Evolutionary conservation across 2,888 invertebrate species (phyloP).

Genomic region (Labia minor): DNA sequence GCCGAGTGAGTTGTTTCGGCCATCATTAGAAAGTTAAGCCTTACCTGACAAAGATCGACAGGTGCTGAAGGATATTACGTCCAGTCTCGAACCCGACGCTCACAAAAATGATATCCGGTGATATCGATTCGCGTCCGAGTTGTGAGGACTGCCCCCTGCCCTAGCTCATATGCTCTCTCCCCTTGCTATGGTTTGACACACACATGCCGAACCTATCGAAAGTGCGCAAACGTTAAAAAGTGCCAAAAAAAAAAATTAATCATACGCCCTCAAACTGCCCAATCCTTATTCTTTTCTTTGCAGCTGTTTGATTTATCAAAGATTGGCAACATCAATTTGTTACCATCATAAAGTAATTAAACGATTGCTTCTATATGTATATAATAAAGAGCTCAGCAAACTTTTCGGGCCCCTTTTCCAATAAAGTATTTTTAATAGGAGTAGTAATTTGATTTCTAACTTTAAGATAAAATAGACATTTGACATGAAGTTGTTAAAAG

Average conservation of each 20-base stretch:
- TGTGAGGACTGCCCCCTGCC: neutral
- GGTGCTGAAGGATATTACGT: neutral
- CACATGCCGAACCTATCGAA: slow-evolving; percentile 8
- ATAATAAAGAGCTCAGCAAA: neutral
- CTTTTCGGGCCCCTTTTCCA: neutral
- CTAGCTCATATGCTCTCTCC: neutral
- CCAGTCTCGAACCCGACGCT: neutral
- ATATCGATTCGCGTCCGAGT: neutral
- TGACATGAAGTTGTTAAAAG: no score
- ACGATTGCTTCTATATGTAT: neutral
- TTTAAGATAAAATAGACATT: no score
- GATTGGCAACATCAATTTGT: no score
- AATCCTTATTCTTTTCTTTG: no score
- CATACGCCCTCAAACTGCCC: no score
- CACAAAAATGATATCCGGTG: slow-evolving; percentile 13
- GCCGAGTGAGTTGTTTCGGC: neutral
- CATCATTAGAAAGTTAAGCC: no score
- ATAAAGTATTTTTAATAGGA: no score
- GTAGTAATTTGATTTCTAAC: no score
- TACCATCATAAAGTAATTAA: neutral
- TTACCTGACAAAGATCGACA: neutral
- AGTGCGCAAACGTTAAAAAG: slow-evolving; percentile 7
- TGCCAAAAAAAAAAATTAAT: neutral
- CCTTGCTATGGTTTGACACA: neutral
- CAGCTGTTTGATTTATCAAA: no score